Percentiles rank a stretch among this genome's conserved stretches.
phyloP scores from a whole-genome alignment of 92 coral and sea anemone species.

The Porites cylindrica region DNA sequence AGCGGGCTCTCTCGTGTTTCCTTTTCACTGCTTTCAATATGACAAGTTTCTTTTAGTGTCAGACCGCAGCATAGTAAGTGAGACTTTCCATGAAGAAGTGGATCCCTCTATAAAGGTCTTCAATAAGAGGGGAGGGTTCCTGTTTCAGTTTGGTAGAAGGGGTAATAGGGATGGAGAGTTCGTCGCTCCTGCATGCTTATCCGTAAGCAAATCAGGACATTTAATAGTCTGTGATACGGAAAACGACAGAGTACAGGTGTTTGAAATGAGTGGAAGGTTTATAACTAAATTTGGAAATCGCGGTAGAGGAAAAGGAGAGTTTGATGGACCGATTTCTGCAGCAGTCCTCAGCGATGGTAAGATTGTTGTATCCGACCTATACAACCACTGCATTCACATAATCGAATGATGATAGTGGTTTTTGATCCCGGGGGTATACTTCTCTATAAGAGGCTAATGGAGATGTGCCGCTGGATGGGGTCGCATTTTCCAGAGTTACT shows the following conservation, averaged over 20 bases:
- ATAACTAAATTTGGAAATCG: neutral
- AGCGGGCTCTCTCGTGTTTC: neutral
- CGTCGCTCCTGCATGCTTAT: neutral
- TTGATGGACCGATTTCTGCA: neutral
- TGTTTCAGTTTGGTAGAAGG: neutral
- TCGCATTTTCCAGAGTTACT: no score
- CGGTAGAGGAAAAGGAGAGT: neutral
- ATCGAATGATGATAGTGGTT: no score
- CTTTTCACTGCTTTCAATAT: slow-evolving; percentile 11
- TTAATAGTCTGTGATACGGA: neutral
- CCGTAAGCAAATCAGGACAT: slow-evolving; percentile 19
- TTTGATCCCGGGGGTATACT: no score
- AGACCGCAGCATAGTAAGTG: neutral
- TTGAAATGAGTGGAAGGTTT: neutral
- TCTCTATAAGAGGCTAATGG: no score
- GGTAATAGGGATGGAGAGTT: slow-evolving; percentile 15
- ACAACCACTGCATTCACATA: no score
- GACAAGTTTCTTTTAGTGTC: neutral
- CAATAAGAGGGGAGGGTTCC: neutral
- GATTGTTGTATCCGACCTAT: neutral
- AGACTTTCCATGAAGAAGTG: no score
- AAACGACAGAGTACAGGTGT: slow-evolving; percentile 7
- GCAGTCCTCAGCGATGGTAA: slow-evolving; percentile 9
- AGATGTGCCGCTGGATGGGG: no score
- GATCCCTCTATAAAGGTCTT: neutral